phyloP scores from a whole-genome alignment of 2,888 invertebrate species.

The Isoperla grammatica region DNA sequence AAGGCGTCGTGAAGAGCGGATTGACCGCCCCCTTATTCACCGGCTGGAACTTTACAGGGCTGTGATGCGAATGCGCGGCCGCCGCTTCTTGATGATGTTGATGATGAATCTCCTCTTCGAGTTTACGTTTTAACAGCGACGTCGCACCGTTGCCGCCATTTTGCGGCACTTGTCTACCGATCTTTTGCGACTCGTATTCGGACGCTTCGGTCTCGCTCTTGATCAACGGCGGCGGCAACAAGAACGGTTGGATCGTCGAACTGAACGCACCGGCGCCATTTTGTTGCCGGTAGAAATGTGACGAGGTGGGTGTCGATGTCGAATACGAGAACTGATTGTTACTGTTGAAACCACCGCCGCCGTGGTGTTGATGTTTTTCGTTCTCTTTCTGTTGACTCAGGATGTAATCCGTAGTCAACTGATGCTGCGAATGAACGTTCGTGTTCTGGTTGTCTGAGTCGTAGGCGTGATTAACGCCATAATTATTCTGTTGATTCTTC shows the following conservation, averaged over 20 bases:
- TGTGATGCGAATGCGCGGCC: not conserved
- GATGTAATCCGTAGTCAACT: constrained; percentile 19
- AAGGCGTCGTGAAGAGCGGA: constrained; percentile 26
- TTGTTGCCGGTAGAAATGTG: not conserved
- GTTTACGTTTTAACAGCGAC: not conserved
- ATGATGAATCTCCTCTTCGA: not conserved
- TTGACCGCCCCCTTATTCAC: not conserved
- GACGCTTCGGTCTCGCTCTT: too few species aligned
- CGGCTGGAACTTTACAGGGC: not conserved
- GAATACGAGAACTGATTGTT: not conserved
- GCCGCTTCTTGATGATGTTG: not conserved
- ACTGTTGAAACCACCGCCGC: constrained; percentile 12
- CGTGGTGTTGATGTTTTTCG: constrained; percentile 20
- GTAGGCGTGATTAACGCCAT: not conserved
- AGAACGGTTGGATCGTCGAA: constrained; percentile 3
- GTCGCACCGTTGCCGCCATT: too few species aligned
- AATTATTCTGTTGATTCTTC: not conserved
- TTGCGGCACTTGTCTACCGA: too few species aligned
- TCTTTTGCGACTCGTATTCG: too few species aligned
- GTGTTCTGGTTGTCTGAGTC: not conserved
- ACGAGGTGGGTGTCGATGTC: not conserved
- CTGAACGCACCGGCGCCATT: not conserved
- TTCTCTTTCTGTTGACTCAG: constrained; percentile 16
- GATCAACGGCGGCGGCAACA: not conserved
- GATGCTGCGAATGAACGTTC: constrained; percentile 20